phyloP scores from a whole-genome alignment of 2,113 vertebrate genomes.

The Mola mola region DNA sequence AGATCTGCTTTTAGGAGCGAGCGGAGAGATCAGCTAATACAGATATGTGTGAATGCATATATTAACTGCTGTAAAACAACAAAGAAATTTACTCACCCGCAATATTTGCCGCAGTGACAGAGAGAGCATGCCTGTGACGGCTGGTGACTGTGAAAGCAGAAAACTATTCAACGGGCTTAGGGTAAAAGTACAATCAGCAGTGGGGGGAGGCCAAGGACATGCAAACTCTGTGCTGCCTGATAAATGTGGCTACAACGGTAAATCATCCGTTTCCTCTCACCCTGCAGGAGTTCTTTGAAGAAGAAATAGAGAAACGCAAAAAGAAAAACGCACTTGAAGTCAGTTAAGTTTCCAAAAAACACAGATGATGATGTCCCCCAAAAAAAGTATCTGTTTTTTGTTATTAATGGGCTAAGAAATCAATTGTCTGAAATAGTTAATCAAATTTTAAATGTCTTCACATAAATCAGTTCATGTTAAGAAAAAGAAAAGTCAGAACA shows the following conservation, averaged over 20 bases:
- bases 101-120: slow-evolving; percentile 40
- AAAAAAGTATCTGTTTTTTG: slow-evolving; percentile 3
- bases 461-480: slow-evolving; percentile 7
- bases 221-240: slow-evolving; percentile 40
- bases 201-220: slow-evolving; percentile 29
- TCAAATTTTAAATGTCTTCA: neutral
- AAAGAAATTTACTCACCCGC: slow-evolving; percentile 49
- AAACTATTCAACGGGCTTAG: slow-evolving; percentile 47
- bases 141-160: slow-evolving; percentile 32
- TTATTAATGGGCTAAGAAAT: slow-evolving; percentile 13
- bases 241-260: slow-evolving; percentile 13
- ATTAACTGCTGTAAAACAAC: neutral
- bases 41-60: neutral
- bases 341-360: slow-evolving; percentile 6
- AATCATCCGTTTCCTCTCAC: slow-evolving; percentile 25
- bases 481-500: slow-evolving; percentile 7
- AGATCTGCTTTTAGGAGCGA: neutral
- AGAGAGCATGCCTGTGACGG: slow-evolving; percentile 51
- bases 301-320: neutral
- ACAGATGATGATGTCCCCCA: slow-evolving; percentile 5
- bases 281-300: slow-evolving; percentile 25
- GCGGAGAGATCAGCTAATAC: neutral
- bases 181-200: slow-evolving; percentile 29
- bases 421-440: neutral
- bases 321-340: slow-evolving; percentile 3